Evolutionary conservation across 2,113 vertebrate species (phyloP).

Genomic region (Sterrhoptilus dennistouni): DNA sequence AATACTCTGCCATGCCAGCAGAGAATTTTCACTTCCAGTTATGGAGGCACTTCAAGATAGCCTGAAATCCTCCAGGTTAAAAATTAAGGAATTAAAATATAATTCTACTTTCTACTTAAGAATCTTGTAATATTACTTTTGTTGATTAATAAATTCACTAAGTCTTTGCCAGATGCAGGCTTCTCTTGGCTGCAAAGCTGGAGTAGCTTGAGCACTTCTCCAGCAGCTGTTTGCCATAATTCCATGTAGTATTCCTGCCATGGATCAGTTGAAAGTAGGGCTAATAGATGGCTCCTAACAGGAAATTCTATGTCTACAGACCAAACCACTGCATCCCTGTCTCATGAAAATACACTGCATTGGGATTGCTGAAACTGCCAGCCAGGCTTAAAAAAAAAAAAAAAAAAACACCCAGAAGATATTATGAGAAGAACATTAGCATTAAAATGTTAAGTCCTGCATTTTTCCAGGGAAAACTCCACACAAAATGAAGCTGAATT

Average conservation of each 20-base stretch:
- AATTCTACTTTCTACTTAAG: background rate
- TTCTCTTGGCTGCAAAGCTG: background rate
- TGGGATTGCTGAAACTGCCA: background rate
- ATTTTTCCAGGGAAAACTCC: background rate
- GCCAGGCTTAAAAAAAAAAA: background rate
- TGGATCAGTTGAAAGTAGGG: constrained; percentile 46
- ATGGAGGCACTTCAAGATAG: background rate
- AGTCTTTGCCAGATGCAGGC: background rate
- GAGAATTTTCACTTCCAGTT: background rate
- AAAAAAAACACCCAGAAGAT: too few species aligned
- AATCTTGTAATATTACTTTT: background rate
- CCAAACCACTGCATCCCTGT: background rate
- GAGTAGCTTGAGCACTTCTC: background rate
- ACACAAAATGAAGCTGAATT: background rate
- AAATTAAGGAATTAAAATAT: background rate
- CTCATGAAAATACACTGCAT: background rate
- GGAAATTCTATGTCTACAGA: background rate
- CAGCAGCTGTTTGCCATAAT: constrained; percentile 2
- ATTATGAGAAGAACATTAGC: background rate
- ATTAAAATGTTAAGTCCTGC: background rate
- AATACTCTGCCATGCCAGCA: background rate
- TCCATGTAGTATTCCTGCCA: constrained; percentile 7
- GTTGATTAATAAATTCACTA: background rate
- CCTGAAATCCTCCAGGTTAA: background rate
- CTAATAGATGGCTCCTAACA: background rate